Base-by-base conservation (phyloP, 2,888 invertebrate genomes). In the Hypsopygia costalis region DNA sequence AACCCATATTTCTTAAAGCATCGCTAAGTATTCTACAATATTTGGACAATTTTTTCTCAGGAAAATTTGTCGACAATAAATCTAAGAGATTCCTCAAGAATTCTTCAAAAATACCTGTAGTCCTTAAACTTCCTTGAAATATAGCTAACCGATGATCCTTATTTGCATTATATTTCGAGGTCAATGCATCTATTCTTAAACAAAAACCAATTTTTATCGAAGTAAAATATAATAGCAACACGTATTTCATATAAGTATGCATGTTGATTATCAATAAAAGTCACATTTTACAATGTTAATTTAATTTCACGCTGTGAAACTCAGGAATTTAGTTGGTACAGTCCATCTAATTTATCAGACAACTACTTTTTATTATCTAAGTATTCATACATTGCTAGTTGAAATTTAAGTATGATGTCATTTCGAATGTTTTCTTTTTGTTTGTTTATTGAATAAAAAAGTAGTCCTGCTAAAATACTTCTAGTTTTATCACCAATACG, bases 41-140 rank as follows among this genome's bases (percentile, higher is more conserved):
- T 34, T 44, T 62, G 9, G 40, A 40, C 1, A 81, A 32, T 21
- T 57, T 64, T 41, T 47, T 58, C 21, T 53, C 62, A 3, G 67
- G 57, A 36, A 70, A 69, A 3, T 39, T 43, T 1, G 43, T 57
- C 1, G 63, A 53, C 21, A 82, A 29, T 7, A 71, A 28, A 25
- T 66, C 55, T 1, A 82, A 41, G 6, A 69, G 51, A 5, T 55
- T 53, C 21, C 47, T 55, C 16, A 83, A n/a, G 52, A 85, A 81
- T 7, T 33, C 55, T 43, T 58, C 66, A 36, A 83, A 85, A 27
- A 75, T 67, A 3, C 62, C 69, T 29, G 7, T 25, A 21, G 1
- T 6, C 21, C 32, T 34, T 30, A 35, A 0, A 30, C 28, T 20
- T 1, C 6, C 8, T 3, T 4, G 34, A 11, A 20, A 35, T 9